Percentiles rank a stretch among this genome's conserved stretches.
These are phyloP conservation scores for Tupaia chinensis DNA, from an alignment of 2,113 vertebrate genomes.

Conservation along the genomic window DNA sequence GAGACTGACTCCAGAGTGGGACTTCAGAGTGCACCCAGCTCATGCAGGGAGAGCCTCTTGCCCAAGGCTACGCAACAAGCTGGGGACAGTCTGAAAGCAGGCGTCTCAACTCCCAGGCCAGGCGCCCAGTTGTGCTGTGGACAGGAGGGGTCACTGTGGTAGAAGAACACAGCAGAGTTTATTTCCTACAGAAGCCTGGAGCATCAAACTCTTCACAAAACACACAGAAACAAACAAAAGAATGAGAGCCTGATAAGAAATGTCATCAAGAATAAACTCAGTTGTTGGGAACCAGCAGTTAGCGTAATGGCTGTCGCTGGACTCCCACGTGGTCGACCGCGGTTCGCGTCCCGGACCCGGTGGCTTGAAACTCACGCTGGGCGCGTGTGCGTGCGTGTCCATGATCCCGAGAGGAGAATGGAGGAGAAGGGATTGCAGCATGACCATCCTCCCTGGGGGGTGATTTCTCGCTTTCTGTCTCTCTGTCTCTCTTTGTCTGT, in stretches of 20 bases:
- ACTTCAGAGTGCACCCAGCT: no score
- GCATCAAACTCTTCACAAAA: background rate
- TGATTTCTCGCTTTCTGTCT: no score
- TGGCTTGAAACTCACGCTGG: no score
- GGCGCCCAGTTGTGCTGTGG: accelerated
- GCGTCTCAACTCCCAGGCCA: background rate
- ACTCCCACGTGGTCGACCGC: no score
- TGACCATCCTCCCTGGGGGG: no score
- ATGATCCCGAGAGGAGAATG: no score
- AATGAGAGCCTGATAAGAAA: background rate
- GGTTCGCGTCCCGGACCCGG: no score
- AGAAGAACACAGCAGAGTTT: background rate
- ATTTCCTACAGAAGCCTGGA: background rate
- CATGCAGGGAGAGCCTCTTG: background rate
- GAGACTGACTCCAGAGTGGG: background rate
- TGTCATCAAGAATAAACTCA: background rate
- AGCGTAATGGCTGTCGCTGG: no score
- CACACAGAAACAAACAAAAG: background rate
- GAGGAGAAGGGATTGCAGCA: no score
- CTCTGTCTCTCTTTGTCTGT: no score
- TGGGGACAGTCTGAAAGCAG: background rate
- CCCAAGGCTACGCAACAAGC: background rate
- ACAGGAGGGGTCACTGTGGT: background rate
- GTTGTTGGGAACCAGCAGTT: no score
- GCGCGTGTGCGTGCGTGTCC: no score